Base-by-base conservation (phyloP, 2,797 vertebrate genomes). In the Liparis tanakae region DNA sequence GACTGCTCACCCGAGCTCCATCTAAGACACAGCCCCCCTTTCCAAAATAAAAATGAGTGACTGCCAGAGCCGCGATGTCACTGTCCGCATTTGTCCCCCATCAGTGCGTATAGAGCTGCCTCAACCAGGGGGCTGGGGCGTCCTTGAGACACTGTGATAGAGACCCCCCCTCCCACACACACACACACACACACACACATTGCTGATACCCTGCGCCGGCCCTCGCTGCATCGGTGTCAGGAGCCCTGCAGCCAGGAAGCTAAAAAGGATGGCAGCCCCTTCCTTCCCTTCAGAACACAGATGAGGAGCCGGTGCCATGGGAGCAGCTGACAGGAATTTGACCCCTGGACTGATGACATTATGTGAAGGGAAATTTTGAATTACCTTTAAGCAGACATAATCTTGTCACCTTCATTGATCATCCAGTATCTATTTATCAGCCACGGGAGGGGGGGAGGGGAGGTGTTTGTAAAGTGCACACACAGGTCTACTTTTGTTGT, bases 1-100 rank as follows among this genome's bases (percentile, higher is more conserved):
- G 90, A 88, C 79, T 55, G 56, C 83, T 80, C 46, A 15, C 70
- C 80, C 82, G 81, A 85, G 92, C 88, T 90, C 85, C 86, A 81
- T 86, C 82, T 84, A 85, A 88, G 89, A 93, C 88, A 73, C 72
- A 70, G 66, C 48, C 36, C 10, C 57, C 57, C 13, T 70, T 82
- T 86, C 87, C 34, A 83, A 93, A 91, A 94, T 93, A 94, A 94
- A 95, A 94, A 93, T 92, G 91, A 95, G 85, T 92, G 92, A 93
- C 89, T 93, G 92, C 87, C 87, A 66, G 87, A 92, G 90, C 86
- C 51, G 74, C 94, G 93, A 95, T 95, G 93, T 94, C 93, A 94
- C 90, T 78, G 84, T 86, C 85, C 85, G 74, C 90, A 94, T 94
- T 93, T 91, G 93, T 93, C 91, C 91, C 91, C 89, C 88, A 91